Evolutionary conservation across 2,888 invertebrate genomes (phyloP).

Genomic region (Augochlorella aurata): DNA sequence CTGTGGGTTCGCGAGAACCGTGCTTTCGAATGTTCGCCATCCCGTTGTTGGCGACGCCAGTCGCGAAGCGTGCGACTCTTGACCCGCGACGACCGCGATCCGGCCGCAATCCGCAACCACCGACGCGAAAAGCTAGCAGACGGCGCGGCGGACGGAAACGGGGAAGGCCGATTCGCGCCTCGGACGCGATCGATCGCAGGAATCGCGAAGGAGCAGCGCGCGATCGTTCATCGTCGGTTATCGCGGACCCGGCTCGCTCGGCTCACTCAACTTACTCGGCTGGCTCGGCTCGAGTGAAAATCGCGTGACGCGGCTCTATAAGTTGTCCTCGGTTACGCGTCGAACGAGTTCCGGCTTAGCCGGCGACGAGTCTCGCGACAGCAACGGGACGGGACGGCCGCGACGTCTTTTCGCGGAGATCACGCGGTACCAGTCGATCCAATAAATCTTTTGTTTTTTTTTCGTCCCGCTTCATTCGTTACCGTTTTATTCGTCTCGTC

Average conservation of each 20-base stretch:
- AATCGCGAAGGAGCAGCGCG: not conserved
- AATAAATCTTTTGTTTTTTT: not conserved
- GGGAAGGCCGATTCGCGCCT: not conserved
- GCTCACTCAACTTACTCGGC: not conserved
- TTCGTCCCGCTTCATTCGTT: not conserved
- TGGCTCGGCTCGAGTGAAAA: constrained; percentile 28
- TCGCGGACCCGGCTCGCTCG: not conserved
- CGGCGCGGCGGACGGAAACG: not conserved
- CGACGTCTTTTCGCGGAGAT: not conserved
- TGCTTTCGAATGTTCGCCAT: not conserved
- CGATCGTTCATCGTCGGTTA: not conserved
- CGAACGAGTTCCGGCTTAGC: constrained; percentile 43
- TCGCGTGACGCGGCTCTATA: constrained; percentile 55
- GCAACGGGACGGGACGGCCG: constrained; percentile 7
- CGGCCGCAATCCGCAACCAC: not conserved
- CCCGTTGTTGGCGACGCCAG: not conserved
- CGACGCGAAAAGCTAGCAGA: too few relatives aligned
- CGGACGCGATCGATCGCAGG: not conserved
- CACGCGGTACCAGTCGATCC: not conserved
- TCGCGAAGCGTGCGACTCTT: not conserved
- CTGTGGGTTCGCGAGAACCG: not conserved
- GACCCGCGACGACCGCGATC: not conserved
- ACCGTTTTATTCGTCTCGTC: not conserved
- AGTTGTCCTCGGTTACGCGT: constrained; percentile 40
- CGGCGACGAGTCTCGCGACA: constrained; percentile 25